These are phyloP conservation scores for Falcunculus frontatus DNA, from an alignment of 2,113 vertebrate species.

Conservation along the genomic window DNA sequence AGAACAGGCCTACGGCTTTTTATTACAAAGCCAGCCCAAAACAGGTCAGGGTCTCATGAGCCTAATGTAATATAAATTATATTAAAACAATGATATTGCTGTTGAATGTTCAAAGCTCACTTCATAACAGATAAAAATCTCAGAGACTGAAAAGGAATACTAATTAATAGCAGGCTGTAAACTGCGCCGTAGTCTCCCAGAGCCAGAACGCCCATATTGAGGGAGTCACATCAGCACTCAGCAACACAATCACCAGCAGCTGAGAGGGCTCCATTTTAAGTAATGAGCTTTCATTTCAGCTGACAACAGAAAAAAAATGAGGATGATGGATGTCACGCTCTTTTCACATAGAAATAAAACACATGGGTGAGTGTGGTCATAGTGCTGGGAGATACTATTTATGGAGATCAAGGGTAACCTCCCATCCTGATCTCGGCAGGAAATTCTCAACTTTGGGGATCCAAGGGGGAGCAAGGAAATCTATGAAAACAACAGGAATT, in stretches of 20 bases:
- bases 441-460: constrained; percentile 16
- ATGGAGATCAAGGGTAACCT: not conserved
- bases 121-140: constrained; percentile 56
- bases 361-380: not conserved
- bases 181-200: not conserved
- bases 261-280: constrained; percentile 56
- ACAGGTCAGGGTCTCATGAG: not conserved
- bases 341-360: constrained; percentile 30
- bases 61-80: constrained; percentile 32
- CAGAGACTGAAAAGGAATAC: constrained; percentile 32
- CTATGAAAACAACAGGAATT: constrained; percentile 28
- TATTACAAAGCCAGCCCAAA: constrained; percentile 13
- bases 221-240: constrained; percentile 15
- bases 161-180: constrained; percentile 58
- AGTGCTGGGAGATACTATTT: not conserved
- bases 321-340: constrained; percentile 18
- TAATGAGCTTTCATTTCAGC: constrained; percentile 57
- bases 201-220: constrained; percentile 46
- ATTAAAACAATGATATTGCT: constrained; percentile 51
- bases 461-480: not conserved
- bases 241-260: constrained; percentile 32
- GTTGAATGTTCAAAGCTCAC: constrained; percentile 44
- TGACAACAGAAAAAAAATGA: constrained; percentile 31
- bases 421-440: not conserved
- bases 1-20: constrained; percentile 12